phyloP scores from a whole-genome alignment of 2,888 invertebrate genomes.

The Ectemnius cavifrons region DNA sequence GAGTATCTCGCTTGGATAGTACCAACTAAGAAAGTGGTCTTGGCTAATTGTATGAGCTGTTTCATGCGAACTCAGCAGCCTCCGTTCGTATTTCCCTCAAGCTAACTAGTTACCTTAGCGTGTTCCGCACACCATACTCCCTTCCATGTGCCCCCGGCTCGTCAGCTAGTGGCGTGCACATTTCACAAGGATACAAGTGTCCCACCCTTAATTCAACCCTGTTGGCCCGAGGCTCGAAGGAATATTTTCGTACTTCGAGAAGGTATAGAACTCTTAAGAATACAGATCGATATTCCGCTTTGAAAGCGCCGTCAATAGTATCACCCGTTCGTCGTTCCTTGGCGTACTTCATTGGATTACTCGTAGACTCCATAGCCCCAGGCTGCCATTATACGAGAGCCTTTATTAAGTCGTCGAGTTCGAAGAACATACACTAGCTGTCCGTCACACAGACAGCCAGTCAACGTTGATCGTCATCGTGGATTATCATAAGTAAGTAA shows the following conservation, averaged over 20 bases:
- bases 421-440: constrained; percentile 41
- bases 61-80: constrained; percentile 33
- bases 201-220: too few relatives aligned
- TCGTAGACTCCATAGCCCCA: not conserved
- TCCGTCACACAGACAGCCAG: constrained; percentile 7
- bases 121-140: not conserved
- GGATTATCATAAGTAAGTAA: constrained; percentile 11
- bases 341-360: not conserved
- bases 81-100: constrained; percentile 20
- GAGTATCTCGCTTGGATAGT: constrained; percentile 28
- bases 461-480: constrained; percentile 16
- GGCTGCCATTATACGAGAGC: constrained; percentile 45
- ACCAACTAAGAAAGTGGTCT: constrained; percentile 32
- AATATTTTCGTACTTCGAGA: too few relatives aligned
- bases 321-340: not conserved
- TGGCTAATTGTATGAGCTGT: constrained; percentile 58
- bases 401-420: constrained; percentile 60
- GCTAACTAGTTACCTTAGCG: constrained; percentile 32
- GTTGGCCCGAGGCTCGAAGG: too few relatives aligned
- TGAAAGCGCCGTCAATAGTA: not conserved
- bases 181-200: too few relatives aligned
- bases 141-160: too few relatives aligned
- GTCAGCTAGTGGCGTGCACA: too few relatives aligned
- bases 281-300: not conserved
- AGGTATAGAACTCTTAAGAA: too few relatives aligned